These are phyloP conservation scores for Orcinus orca DNA, from an alignment of 2,113 vertebrate genomes.

Conservation along the genomic window DNA sequence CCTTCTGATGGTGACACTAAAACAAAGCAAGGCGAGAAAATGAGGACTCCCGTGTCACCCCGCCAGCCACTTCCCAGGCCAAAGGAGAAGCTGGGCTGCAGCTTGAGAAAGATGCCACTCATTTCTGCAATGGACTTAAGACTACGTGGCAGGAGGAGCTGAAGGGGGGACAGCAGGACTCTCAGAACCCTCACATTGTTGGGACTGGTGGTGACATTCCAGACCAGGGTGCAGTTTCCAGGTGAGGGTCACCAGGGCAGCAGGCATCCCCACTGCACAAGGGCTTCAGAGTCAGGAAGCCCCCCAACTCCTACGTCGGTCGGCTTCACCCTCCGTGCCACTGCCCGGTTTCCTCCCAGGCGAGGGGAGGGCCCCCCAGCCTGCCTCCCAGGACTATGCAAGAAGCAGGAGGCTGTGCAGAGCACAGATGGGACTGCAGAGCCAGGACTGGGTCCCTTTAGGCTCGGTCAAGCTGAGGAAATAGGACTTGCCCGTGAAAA, in stretches of 20 bases:
- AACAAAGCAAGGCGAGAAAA: not conserved
- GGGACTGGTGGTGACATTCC: accelerated
- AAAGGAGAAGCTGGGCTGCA: not conserved
- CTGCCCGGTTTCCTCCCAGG: not conserved
- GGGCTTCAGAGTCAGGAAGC: not conserved
- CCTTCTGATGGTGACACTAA: not conserved
- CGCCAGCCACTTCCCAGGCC: not conserved
- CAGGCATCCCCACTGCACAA: accelerated
- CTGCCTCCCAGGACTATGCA: not conserved
- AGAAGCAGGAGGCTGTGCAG: not conserved
- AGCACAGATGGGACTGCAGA: accelerated
- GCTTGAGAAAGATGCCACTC: not conserved
- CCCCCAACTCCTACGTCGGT: accelerated
- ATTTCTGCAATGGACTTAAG: not conserved
- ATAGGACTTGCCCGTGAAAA: not conserved
- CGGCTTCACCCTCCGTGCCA: accelerated
- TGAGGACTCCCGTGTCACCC: accelerated
- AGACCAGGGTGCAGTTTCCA: no score
- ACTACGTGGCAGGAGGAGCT: not conserved
- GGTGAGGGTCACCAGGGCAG: accelerated
- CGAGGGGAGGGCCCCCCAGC: not conserved
- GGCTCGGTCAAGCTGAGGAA: not conserved
- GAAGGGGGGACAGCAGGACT: not conserved
- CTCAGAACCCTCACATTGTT: accelerated
- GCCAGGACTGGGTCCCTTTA: no score